Evolutionary conservation across 2,797 vertebrate genomes (phyloP).

Genomic region (Acrocephalus scirpaceus): DNA sequence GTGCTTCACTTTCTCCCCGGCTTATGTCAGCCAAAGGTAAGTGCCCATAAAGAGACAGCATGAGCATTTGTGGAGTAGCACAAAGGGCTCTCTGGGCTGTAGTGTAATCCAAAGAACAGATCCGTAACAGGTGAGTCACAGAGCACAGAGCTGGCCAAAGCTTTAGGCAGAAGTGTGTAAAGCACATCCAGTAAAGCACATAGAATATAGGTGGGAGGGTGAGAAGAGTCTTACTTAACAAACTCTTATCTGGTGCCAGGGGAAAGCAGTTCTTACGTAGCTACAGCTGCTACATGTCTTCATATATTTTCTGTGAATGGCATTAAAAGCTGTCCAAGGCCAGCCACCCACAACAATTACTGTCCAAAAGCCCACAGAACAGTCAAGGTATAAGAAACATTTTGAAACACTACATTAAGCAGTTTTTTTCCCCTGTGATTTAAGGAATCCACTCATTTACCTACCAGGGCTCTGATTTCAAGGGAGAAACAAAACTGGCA

Average conservation of each 20-base stretch:
- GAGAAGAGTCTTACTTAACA: not conserved
- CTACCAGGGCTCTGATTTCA: not conserved
- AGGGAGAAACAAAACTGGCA: not conserved
- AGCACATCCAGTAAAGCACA: not conserved
- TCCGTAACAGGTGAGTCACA: not conserved
- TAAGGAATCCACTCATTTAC: not conserved
- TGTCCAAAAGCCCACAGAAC: not conserved
- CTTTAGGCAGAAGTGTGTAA: not conserved
- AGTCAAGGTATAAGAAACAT: not conserved
- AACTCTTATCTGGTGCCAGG: slow-evolving; percentile 19
- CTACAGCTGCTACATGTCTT: not conserved
- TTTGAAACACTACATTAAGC: not conserved
- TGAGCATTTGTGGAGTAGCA: not conserved
- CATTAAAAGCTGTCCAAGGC: not conserved
- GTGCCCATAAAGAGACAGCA: accelerated
- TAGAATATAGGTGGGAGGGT: not conserved
- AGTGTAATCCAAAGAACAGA: not conserved
- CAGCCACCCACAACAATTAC: not conserved
- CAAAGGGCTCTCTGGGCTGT: not conserved
- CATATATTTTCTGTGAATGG: not conserved
- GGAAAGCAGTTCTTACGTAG: not conserved
- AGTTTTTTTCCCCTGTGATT: not conserved
- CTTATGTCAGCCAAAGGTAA: not conserved
- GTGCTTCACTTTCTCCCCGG: not conserved
- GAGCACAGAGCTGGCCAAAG: not conserved